Percentiles rank a stretch among this genome's conserved stretches.
Conservation (phyloP, 2,113 vertebrate species). For the Muntiacus reevesi region DNA sequence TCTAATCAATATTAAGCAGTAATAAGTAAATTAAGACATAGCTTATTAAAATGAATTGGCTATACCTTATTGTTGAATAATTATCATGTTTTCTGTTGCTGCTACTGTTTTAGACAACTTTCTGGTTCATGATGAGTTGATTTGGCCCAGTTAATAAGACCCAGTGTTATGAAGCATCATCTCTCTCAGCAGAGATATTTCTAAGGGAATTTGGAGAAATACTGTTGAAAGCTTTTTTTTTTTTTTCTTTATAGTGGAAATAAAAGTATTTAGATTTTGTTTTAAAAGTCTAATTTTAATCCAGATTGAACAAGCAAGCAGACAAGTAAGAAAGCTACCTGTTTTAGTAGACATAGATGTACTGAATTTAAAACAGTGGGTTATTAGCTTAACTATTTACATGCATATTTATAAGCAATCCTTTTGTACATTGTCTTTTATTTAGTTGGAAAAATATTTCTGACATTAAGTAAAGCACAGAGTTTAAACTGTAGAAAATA, state of each 20-base stretch:
- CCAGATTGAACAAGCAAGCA: constrained; percentile 76
- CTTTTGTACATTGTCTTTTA: constrained; percentile 68
- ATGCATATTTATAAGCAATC: constrained; percentile 81
- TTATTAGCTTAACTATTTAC: constrained; percentile 85
- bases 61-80: neutral
- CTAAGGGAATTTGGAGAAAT: neutral
- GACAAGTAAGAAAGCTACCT: constrained; percentile 76
- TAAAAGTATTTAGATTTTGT: constrained; percentile 79
- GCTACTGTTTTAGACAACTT: too few relatives aligned
- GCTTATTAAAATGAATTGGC: neutral
- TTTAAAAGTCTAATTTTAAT: constrained; percentile 81
- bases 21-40: neutral
- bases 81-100: neutral
- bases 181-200: neutral
- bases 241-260: constrained; percentile 62
- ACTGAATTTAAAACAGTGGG: constrained; percentile 76
- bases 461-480: neutral
- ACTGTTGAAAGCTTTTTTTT: neutral
- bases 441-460: constrained; percentile 66
- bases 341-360: constrained; percentile 77
- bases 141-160: neutral
- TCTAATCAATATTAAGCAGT: neutral
- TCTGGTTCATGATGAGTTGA: neutral
- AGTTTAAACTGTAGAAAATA: neutral
- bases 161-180: neutral